Evolutionary conservation across 2,888 invertebrate species (phyloP).

Genomic region (Miltochrista miniata): DNA sequence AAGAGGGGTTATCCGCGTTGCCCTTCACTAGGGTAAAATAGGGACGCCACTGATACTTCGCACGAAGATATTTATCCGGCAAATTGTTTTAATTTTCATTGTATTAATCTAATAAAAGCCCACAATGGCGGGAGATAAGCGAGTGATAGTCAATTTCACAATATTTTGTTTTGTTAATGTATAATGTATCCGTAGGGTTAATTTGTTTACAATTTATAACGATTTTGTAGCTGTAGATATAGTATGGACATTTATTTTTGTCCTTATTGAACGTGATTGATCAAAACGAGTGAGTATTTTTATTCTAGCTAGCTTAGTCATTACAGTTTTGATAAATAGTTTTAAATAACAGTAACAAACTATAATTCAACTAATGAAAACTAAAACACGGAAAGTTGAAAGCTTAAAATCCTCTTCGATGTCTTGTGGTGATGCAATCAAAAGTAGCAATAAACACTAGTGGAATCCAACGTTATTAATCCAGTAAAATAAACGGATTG

Average conservation of each 20-base stretch:
- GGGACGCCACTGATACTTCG: conserved; percentile 80
- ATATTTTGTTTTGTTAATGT: conserved; percentile 67
- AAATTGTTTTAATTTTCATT: conserved; percentile 85
- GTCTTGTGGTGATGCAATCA: neutral
- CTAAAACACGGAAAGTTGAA: too few relatives aligned
- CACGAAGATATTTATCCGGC: conserved; percentile 83
- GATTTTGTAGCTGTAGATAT: neutral
- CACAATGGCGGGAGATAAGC: conserved; percentile 76
- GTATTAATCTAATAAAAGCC: conserved; percentile 81
- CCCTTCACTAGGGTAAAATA: conserved; percentile 80
- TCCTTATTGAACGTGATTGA: neutral
- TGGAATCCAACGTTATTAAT: neutral
- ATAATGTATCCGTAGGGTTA: conserved; percentile 54
- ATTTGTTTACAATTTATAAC: conserved; percentile 53
- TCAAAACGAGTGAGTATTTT: too few relatives aligned
- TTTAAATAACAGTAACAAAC: too few relatives aligned
- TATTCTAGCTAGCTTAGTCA: too few relatives aligned
- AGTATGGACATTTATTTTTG: neutral
- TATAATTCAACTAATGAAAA: too few relatives aligned
- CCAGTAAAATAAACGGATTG: neutral
- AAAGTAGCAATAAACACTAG: too few relatives aligned
- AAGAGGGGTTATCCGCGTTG: conserved; percentile 83
- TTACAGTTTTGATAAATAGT: too few relatives aligned
- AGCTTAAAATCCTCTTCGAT: too few relatives aligned
- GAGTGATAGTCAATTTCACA: conserved; percentile 65